Evolutionary conservation across 1,140 invertebrate genomes (phyloP).

Genomic region (Cecropterus lyciades): DNA sequence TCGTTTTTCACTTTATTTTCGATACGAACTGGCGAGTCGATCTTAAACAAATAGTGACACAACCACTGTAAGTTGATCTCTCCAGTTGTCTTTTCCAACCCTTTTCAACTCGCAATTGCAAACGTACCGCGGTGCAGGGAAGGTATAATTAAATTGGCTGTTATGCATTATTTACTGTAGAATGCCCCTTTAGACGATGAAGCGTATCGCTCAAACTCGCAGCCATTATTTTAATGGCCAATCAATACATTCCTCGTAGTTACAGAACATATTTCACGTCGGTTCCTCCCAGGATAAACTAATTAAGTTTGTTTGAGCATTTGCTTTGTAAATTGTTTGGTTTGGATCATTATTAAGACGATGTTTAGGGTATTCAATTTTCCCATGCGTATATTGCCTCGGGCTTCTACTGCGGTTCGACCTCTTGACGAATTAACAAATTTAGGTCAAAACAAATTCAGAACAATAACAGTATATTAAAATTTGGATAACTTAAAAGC

Average conservation of each 20-base stretch:
- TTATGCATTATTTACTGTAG: conserved; percentile 50
- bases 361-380: conserved; percentile 53
- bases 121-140: conserved; percentile 14
- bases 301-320: conserved; percentile 78
- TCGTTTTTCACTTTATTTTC: conserved; percentile 71
- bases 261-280: conserved; percentile 67
- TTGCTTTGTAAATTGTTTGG: conserved; percentile 76
- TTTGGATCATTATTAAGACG: conserved; percentile 69
- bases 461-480: conserved; percentile 1
- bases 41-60: conserved; percentile 56
- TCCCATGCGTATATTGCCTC: conserved; percentile 44
- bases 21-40: conserved; percentile 45
- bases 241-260: conserved; percentile 71
- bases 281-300: conserved; percentile 61
- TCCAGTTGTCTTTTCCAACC: conserved; percentile 17
- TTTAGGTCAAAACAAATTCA: conserved; percentile 11
- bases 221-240: conserved; percentile 72
- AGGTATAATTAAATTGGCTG: conserved; percentile 38
- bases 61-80: conserved; percentile 41
- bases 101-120: conserved; percentile 31
- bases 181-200: conserved; percentile 54
- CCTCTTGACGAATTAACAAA: conserved; percentile 15
- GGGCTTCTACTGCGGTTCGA: conserved; percentile 23
- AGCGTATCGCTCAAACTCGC: conserved; percentile 61
- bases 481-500: not conserved